phyloP scores from a whole-genome alignment of 2,797 vertebrate genomes.

The Delichon dasypus region DNA sequence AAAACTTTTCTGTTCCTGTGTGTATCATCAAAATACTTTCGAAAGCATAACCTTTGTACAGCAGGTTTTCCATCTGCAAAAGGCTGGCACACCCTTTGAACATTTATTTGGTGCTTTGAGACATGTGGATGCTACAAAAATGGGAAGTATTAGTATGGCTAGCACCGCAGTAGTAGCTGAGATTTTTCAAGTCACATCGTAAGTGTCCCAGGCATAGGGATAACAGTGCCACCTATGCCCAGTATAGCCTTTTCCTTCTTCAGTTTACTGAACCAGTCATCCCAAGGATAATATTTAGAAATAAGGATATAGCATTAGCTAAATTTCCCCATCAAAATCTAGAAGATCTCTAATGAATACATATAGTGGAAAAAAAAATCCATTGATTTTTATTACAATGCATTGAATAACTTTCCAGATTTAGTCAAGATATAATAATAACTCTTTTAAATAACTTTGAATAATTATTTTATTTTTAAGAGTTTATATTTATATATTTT shows the following conservation, averaged over 20 bases:
- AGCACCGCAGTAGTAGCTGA: not conserved
- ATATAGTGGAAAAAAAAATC: not conserved
- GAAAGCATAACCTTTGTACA: not conserved
- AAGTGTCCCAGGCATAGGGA: not conserved
- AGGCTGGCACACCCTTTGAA: not conserved
- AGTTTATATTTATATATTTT: not conserved
- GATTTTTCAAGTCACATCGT: not conserved
- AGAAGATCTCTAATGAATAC: not conserved
- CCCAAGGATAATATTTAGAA: not conserved
- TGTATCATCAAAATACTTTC: not conserved
- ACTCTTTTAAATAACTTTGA: not conserved
- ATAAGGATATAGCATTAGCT: not conserved
- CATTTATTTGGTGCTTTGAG: not conserved
- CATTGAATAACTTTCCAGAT: not conserved
- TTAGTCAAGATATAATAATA: not conserved
- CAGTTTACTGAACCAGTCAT: not conserved
- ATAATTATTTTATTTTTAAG: not conserved
- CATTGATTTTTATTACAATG: not conserved
- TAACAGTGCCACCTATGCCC: not conserved
- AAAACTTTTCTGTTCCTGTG: not conserved
- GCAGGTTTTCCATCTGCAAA: not conserved
- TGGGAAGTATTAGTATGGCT: not conserved
- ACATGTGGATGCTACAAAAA: not conserved
- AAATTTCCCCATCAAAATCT: not conserved
- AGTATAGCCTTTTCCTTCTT: not conserved